Conservation (phyloP, 2,113 vertebrate genomes). For the Bubo bubo region DNA sequence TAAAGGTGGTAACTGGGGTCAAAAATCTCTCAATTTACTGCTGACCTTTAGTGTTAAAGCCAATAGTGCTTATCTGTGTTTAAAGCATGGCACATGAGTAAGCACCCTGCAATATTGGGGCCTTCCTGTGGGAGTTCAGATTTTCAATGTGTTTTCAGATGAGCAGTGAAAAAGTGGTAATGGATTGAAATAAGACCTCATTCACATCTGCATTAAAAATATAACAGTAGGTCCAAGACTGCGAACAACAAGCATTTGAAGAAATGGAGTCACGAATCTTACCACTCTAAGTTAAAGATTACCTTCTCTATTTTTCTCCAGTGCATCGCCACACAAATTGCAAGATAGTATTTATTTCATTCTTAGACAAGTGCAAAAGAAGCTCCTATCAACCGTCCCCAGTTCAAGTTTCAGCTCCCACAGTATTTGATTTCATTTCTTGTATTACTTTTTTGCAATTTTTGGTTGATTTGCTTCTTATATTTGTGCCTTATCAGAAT, state of each 20-base stretch:
- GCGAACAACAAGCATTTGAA: not conserved
- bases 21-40: not conserved
- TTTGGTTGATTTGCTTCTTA: slow-evolving; percentile 33
- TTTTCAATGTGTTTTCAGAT: not conserved
- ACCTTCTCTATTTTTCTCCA: not conserved
- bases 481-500: not conserved
- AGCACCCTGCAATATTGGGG: not conserved
- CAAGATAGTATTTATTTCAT: slow-evolving; percentile 32
- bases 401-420: not conserved
- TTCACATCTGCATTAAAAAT: not conserved
- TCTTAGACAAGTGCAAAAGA: slow-evolving; percentile 13
- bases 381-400: not conserved
- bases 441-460: not conserved
- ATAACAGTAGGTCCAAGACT: not conserved
- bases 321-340: not conserved
- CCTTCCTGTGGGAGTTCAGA: not conserved
- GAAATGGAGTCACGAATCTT: slow-evolving; percentile 32
- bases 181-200: not conserved
- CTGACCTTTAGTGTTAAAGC: not conserved
- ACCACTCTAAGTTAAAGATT: slow-evolving; percentile 36
- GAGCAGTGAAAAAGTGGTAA: not conserved
- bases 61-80: not conserved
- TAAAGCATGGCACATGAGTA: not conserved
- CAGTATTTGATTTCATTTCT: slow-evolving; percentile 15
- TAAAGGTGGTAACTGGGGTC: not conserved